These are phyloP conservation scores for Aculops lycopersici DNA, from an alignment of 1,140 invertebrate genomes.

Conservation along the genomic window DNA sequence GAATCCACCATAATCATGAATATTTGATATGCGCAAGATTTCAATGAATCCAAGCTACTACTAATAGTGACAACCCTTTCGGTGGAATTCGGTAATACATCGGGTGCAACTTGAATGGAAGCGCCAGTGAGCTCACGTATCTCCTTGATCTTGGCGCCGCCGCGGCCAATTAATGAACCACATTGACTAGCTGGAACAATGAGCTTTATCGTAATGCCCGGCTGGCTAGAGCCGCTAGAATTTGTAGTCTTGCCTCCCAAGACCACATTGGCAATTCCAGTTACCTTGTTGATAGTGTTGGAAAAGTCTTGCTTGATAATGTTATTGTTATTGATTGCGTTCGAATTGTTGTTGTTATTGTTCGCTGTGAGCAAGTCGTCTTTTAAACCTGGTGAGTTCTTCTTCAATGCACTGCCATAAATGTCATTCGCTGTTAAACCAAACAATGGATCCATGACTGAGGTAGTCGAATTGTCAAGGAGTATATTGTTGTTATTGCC, in stretches of 20 bases:
- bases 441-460: too few relatives aligned
- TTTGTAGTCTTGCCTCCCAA: too few relatives aligned
- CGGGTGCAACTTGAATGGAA: slow-evolving; percentile 60
- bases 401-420: background rate
- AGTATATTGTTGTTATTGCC: background rate
- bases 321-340: too few relatives aligned
- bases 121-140: slow-evolving; percentile 39
- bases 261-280: too few relatives aligned
- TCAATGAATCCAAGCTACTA: slow-evolving; percentile 82
- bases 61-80: slow-evolving; percentile 95
- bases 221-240: too few relatives aligned
- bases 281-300: too few relatives aligned
- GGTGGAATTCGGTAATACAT: slow-evolving; percentile 96
- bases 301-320: background rate
- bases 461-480: background rate
- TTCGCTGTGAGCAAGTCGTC: too few relatives aligned
- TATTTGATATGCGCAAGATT: slow-evolving; percentile 94
- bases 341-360: background rate
- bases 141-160: slow-evolving; percentile 95
- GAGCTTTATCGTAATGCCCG: slow-evolving; percentile 58
- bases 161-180: slow-evolving; percentile 94
- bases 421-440: too few relatives aligned
- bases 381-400: background rate
- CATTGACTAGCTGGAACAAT: slow-evolving; percentile 97
- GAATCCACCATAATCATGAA: slow-evolving; percentile 96